These are phyloP conservation scores for Amblyjoppa fuscipennis DNA, from an alignment of 2,888 invertebrate genomes.

Conservation along the genomic window DNA sequence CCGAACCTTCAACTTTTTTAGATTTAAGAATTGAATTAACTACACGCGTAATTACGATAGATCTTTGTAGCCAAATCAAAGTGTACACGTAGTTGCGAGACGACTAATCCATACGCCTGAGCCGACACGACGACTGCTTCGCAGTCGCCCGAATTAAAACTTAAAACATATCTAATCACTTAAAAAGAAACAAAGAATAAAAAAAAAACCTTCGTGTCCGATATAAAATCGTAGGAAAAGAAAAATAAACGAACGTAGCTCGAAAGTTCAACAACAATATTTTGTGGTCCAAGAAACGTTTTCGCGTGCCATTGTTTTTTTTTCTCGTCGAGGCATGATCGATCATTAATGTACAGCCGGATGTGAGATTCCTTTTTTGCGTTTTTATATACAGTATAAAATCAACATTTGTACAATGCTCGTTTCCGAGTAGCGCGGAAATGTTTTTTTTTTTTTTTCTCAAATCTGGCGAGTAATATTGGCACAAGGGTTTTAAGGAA, in stretches of 20 bases:
- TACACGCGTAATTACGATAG: slow-evolving; percentile 47
- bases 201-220: slow-evolving; percentile 17
- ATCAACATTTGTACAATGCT: slow-evolving; percentile 1
- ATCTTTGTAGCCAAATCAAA: slow-evolving; percentile 68
- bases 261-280: slow-evolving; percentile 36
- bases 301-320: neutral
- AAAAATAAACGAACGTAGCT: slow-evolving; percentile 4
- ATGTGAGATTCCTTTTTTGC: neutral
- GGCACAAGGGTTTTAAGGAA: neutral
- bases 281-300: slow-evolving; percentile 48
- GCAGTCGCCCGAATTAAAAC: slow-evolving; percentile 45
- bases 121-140: slow-evolving; percentile 8
- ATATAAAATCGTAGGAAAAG: slow-evolving; percentile 10
- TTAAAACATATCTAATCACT: slow-evolving; percentile 47
- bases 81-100: slow-evolving; percentile 65
- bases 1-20: slow-evolving; percentile 10
- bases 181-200: neutral
- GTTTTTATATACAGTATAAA: slow-evolving; percentile 3
- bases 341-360: neutral
- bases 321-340: slow-evolving; percentile 8
- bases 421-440: neutral
- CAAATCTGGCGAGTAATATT: neutral
- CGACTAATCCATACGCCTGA: slow-evolving; percentile 50
- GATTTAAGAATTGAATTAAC: slow-evolving; percentile 39
- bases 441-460: neutral